Evolutionary conservation across 2,113 vertebrate species (phyloP).

Genomic region (Tachysurus vachellii): DNA sequence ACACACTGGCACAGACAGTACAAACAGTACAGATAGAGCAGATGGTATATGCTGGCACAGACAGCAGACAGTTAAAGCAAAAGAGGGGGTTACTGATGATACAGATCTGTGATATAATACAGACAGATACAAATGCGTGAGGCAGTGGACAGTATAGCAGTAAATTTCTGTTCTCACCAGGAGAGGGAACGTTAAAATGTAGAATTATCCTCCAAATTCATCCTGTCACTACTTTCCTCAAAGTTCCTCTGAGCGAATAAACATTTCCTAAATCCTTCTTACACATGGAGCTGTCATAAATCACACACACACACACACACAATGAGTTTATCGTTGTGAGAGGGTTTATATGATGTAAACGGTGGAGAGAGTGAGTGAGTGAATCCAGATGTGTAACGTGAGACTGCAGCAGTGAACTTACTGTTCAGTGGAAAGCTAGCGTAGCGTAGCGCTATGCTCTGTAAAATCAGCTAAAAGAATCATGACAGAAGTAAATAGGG

Average conservation of each 20-base stretch:
- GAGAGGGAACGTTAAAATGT: background rate
- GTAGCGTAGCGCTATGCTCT: conserved; percentile 10
- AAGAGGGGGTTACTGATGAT: background rate
- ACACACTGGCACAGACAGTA: background rate
- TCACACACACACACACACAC: background rate
- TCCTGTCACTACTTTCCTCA: conserved; percentile 4
- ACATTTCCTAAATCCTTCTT: conserved; percentile 31
- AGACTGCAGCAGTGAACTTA: conserved; percentile 18
- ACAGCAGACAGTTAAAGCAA: background rate
- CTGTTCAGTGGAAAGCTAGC: conserved; percentile 29
- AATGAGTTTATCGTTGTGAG: conserved; percentile 13
- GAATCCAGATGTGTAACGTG: conserved; percentile 33
- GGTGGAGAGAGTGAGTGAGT: conserved; percentile 19
- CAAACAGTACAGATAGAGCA: background rate
- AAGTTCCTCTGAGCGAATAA: conserved; percentile 15
- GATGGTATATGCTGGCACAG: too few species aligned
- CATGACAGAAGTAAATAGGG: background rate
- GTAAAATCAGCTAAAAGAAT: conserved; percentile 19
- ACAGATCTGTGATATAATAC: background rate
- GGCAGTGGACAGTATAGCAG: background rate
- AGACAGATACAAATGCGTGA: background rate
- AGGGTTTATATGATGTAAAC: conserved; percentile 35
- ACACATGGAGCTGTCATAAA: background rate
- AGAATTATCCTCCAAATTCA: conserved; percentile 5
- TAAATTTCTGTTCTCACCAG: background rate